Base-by-base conservation (phyloP, 2,113 vertebrate genomes). In the Monopterus albus region DNA sequence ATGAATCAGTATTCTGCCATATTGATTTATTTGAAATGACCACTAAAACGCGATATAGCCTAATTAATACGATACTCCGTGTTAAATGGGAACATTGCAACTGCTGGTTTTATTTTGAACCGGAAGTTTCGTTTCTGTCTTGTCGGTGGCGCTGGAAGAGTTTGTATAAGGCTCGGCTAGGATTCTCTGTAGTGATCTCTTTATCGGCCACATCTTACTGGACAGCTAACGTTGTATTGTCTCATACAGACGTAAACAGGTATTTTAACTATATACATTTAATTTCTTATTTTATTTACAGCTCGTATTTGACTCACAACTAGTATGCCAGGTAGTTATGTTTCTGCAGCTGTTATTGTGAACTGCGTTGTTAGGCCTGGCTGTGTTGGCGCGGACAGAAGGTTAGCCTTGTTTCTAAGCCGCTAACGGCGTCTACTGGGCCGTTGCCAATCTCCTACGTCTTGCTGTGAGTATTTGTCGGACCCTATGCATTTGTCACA, bases 321-420 rank as follows among this genome's bases (percentile, higher is more conserved):
- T 18, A 23, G 17, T 9, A 5, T 17, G 26, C 1, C 26, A 35
- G 4, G 23, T 13, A 14, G 20, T 17, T 53, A 15, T 47, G 77
- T 63, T 13, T 36, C 9, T 11, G 9, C 11, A 33, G 70, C 46
- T 74, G 78, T 20, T 28, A 59, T 2, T 52, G 52, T 45, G 58
- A 84, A 77, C 61, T 91, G 87, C 86, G 87, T 85, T 67, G 75
- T 82, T 64, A 46, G 88, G 87, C 88, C 88, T 89, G 86, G 14
- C 31, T 84, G 42, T 79, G 73, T 88, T 84, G 79, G 84, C 83
- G 84, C 66, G 60, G 76, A 56, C 70, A 76, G 58, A 69, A 51
- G 61, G 80, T 86, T 89, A 88, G 75, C 68, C 52, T 49, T 36
- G 38, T 67, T 70, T 53, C 62, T 26, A 57, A 53, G 20, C 53